Conservation (phyloP, 1,140 invertebrate species). For the Habropoda laboriosa region DNA sequence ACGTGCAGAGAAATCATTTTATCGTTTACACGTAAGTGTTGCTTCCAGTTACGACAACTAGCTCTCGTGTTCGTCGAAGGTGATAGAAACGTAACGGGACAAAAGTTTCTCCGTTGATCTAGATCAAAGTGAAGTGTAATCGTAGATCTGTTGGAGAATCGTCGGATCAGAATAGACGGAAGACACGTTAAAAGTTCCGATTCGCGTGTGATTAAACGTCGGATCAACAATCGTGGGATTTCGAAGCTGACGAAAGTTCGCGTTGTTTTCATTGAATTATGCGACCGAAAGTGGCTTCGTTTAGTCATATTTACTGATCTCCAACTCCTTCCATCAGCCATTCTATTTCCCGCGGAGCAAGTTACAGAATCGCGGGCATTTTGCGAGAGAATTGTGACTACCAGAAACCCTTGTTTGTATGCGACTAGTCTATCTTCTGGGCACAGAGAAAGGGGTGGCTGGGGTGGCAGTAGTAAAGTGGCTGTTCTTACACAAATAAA, state of each 20-base stretch:
- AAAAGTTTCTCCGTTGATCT: slow-evolving; percentile 78
- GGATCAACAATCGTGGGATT: slow-evolving; percentile 51
- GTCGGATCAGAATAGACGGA: slow-evolving; percentile 66
- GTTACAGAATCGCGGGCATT: slow-evolving; percentile 44
- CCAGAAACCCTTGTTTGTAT: slow-evolving; percentile 47
- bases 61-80: fast-evolving
- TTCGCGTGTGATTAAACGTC: too few relatives aligned
- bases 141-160: slow-evolving; percentile 63
- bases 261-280: slow-evolving; percentile 52
- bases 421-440: slow-evolving; percentile 47
- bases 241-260: slow-evolving; percentile 22
- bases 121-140: slow-evolving; percentile 77
- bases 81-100: slow-evolving; percentile 44
- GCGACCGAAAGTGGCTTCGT: slow-evolving; percentile 61
- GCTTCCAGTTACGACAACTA: too few relatives aligned
- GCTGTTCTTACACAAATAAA: slow-evolving; percentile 81
- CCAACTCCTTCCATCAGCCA: neutral
- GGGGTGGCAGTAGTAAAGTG: slow-evolving; percentile 67
- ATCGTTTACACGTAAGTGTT: neutral
- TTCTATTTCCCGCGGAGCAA: slow-evolving; percentile 21
- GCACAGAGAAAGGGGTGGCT: slow-evolving; percentile 11
- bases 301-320: slow-evolving; percentile 51
- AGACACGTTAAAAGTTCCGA: too few relatives aligned
- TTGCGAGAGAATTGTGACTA: slow-evolving; percentile 50
- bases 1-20: neutral